These are phyloP conservation scores for Podarcis siculus DNA, from an alignment of 2,797 vertebrate species.

Conservation along the genomic window DNA sequence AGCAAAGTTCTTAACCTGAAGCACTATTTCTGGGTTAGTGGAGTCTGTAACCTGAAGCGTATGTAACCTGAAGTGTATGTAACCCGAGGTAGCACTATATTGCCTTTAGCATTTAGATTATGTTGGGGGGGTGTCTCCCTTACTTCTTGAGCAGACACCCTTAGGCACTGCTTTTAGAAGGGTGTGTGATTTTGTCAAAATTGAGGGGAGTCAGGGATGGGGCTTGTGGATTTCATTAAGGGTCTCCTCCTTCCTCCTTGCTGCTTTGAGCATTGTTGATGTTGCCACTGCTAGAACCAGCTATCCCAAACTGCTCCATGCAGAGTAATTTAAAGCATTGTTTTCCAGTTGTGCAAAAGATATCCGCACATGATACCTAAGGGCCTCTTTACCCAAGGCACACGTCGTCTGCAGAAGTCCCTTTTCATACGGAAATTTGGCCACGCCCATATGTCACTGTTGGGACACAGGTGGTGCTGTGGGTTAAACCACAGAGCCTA, in stretches of 20 bases:
- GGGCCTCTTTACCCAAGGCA: neutral
- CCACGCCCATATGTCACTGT: neutral
- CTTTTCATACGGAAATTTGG: neutral
- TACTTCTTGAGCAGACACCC: neutral
- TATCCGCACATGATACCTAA: neutral
- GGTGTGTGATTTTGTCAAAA: neutral
- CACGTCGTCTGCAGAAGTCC: neutral
- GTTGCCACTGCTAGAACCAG: slow-evolving; percentile 9
- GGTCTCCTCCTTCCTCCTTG: neutral
- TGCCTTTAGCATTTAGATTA: neutral
- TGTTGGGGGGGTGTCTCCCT: too few relatives aligned
- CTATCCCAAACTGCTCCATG: neutral
- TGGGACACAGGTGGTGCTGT: too few relatives aligned
- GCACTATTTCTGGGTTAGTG: too few relatives aligned
- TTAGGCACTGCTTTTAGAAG: neutral
- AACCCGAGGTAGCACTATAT: too few relatives aligned
- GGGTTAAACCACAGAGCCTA: too few relatives aligned
- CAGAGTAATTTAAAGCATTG: fast-evolving
- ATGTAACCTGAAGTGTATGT: too few relatives aligned
- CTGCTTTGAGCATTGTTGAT: neutral
- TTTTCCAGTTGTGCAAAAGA: neutral
- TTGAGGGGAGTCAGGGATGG: neutral
- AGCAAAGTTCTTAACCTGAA: too few relatives aligned
- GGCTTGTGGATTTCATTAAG: neutral
- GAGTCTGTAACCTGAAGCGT: too few relatives aligned